Percentiles rank a stretch among this genome's conserved stretches.
Conservation (phyloP, 1,140 invertebrate species). For the Dufourea novaeangliae region DNA sequence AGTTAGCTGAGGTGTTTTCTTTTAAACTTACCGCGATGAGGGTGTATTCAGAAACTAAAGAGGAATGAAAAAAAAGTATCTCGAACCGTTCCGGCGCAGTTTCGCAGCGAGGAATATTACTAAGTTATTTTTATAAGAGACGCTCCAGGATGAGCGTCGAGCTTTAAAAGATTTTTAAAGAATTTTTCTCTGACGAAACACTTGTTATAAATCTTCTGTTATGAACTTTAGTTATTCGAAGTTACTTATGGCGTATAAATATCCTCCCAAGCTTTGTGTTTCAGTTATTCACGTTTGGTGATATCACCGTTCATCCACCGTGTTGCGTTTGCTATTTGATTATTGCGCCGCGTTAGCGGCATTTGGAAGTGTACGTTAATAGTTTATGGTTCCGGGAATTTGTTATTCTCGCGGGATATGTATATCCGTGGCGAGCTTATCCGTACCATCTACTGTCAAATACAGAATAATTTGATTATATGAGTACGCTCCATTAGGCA, state of each 20-base stretch:
- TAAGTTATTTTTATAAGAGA: no score
- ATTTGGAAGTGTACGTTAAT: not conserved
- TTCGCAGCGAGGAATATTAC: not conserved
- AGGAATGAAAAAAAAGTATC: not conserved
- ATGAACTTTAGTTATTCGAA: no score
- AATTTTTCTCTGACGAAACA: no score
- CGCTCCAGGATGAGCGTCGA: not conserved
- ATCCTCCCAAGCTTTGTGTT: not conserved
- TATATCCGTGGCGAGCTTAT: not conserved
- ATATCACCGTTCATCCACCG: not conserved
- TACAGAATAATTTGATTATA: not conserved
- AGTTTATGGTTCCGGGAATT: not conserved
- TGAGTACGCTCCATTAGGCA: not conserved
- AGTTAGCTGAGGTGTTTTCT: not conserved
- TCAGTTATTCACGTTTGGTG: not conserved
- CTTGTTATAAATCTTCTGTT: no score
- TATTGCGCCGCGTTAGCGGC: not conserved
- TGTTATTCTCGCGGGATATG: not conserved
- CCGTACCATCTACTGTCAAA: not conserved
- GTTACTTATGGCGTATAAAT: no score
- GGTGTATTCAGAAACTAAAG: not conserved
- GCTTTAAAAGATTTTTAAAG: not conserved
- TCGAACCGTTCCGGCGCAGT: not conserved
- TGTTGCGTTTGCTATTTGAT: conserved; percentile 4
- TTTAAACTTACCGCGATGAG: not conserved